These are phyloP conservation scores for Heteromyza rotundicornis DNA, from an alignment of 2,888 invertebrate species.

Conservation along the genomic window DNA sequence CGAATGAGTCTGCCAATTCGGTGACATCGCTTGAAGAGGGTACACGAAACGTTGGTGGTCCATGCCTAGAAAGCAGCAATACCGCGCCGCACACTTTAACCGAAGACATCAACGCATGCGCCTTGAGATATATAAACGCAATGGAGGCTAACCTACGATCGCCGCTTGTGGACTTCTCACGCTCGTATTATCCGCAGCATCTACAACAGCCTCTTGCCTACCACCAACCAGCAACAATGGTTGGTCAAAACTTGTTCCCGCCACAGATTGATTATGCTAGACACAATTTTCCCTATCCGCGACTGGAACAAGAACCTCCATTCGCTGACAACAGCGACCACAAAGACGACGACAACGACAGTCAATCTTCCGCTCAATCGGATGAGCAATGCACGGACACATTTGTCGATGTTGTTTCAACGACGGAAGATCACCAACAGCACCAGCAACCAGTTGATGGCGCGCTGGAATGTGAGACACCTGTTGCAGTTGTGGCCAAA, in stretches of 20 bases:
- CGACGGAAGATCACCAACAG: background rate
- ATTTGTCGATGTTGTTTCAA: slow-evolving; percentile 51
- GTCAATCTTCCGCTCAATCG: slow-evolving; percentile 18
- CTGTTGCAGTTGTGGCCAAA: slow-evolving; percentile 36
- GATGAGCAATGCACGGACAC: slow-evolving; percentile 36
- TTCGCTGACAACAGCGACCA: slow-evolving; percentile 29
- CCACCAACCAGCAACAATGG: background rate
- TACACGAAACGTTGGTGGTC: no score
- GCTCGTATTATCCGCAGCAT: slow-evolving; percentile 27
- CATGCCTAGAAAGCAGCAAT: no score
- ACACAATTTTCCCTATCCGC: no score
- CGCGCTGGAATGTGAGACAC: background rate
- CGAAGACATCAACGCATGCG: slow-evolving; percentile 6
- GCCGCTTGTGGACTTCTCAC: slow-evolving; percentile 41
- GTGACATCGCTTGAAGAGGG: no score
- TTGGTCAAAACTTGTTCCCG: background rate
- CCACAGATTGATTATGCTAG: background rate
- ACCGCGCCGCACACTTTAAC: no score
- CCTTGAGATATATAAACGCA: slow-evolving; percentile 29
- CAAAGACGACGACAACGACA: slow-evolving; percentile 14
- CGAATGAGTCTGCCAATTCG: slow-evolving; percentile 7
- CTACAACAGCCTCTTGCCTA: slow-evolving; percentile 5
- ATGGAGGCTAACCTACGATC: slow-evolving; percentile 42
- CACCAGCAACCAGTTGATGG: background rate
- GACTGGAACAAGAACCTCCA: no score